Evolutionary conservation across 2,888 invertebrate genomes (phyloP).

Genomic region (Galerucella calmariensis): DNA sequence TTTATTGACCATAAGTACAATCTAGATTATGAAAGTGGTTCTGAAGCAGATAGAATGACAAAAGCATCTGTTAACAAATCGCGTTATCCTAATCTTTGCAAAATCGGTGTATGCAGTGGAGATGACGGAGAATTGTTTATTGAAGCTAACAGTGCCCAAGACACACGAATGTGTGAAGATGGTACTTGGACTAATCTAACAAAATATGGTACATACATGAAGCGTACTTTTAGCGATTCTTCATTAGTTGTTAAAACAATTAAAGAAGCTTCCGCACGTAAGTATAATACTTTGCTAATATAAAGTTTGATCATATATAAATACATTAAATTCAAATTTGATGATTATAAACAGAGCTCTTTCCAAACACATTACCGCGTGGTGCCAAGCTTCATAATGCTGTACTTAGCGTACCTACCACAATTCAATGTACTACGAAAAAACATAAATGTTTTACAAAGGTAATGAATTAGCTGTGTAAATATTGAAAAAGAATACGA

Average conservation of each 20-base stretch:
- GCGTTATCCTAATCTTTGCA: not conserved
- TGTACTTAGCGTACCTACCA: too few species aligned
- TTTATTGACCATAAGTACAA: conserved; percentile 5
- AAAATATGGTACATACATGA: not conserved
- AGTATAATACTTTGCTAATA: not conserved
- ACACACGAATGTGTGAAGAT: not conserved
- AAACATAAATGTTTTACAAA: too few species aligned
- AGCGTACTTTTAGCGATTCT: conserved; percentile 3
- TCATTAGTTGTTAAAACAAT: conserved; percentile 2
- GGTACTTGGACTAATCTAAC: not conserved
- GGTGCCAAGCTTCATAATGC: too few species aligned
- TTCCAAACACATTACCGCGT: too few species aligned
- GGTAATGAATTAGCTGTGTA: too few species aligned
- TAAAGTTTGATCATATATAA: too few species aligned
- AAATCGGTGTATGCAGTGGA: not conserved
- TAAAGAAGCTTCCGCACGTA: not conserved
- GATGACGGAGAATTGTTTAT: conserved; percentile 1
- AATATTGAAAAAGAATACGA: too few species aligned
- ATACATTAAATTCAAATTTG: too few species aligned
- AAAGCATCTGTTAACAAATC: not conserved
- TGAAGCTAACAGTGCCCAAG: not conserved
- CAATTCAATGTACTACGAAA: too few species aligned
- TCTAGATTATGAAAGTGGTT: conserved; percentile 2
- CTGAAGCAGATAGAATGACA: not conserved
- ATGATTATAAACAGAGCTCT: too few species aligned